Evolutionary conservation across 2,888 invertebrate species (phyloP).

Genomic region (Aphrophora alni): DNA sequence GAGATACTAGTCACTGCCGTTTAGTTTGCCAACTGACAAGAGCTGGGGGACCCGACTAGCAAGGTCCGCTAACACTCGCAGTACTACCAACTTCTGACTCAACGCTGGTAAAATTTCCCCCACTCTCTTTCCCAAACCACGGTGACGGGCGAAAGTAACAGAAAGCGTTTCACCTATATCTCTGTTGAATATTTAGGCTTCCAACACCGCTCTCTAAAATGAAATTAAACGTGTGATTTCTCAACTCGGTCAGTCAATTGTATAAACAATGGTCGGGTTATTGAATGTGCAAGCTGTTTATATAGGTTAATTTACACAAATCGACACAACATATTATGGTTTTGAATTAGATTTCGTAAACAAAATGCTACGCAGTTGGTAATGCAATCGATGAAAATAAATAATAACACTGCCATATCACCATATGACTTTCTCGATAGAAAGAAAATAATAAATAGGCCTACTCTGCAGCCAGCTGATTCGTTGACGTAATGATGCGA

Average conservation of each 20-base stretch:
- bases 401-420: not conserved
- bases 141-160: not conserved
- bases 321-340: not conserved
- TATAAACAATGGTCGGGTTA: not conserved
- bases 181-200: not conserved
- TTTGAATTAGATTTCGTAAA: not conserved
- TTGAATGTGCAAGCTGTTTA: not conserved
- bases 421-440: too few relatives aligned
- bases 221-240: slow-evolving; percentile 2
- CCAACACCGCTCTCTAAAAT: not conserved
- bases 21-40: not conserved
- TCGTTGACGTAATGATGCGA: too few relatives aligned
- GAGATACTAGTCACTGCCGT: not conserved
- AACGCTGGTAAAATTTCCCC: not conserved
- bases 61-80: not conserved
- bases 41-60: not conserved
- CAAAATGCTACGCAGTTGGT: not conserved
- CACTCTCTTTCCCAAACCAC: too few relatives aligned
- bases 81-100: not conserved
- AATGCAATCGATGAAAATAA: not conserved
- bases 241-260: not conserved
- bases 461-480: too few relatives aligned
- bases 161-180: slow-evolving; percentile 6
- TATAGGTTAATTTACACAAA: not conserved
- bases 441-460: too few relatives aligned